phyloP scores from a whole-genome alignment of 2,888 invertebrate species.

The Diogma glabrata region DNA sequence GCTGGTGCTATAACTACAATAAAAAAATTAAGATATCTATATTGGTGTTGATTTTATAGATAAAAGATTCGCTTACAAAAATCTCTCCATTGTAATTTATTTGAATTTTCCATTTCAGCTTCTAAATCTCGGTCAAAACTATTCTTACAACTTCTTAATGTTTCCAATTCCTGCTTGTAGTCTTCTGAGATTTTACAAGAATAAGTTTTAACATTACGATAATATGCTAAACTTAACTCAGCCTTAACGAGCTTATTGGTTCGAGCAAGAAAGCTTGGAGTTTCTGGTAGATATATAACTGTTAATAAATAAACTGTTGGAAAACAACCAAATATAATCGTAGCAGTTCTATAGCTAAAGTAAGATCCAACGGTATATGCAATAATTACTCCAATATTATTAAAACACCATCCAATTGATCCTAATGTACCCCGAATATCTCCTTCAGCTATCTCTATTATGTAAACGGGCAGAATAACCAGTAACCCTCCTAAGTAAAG shows the following conservation, averaged over 20 bases:
- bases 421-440: conserved; percentile 12
- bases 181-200: background rate
- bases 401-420: conserved; percentile 6
- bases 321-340: background rate
- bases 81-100: background rate
- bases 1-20: conserved; percentile 25
- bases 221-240: background rate
- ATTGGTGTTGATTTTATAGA: background rate
- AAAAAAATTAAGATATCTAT: background rate
- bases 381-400: conserved; percentile 12
- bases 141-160: background rate
- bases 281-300: conserved; percentile 3
- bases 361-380: background rate
- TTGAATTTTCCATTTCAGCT: background rate
- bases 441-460: conserved; percentile 14
- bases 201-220: background rate
- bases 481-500: conserved; percentile 11
- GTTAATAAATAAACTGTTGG: conserved; percentile 3
- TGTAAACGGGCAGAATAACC: conserved; percentile 12
- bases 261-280: background rate
- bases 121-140: background rate
- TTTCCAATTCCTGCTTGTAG: background rate
- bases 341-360: background rate
- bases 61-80: background rate
- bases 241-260: background rate